Base-by-base conservation (phyloP, 1,140 invertebrate species). In the Eumaeus atala region DNA sequence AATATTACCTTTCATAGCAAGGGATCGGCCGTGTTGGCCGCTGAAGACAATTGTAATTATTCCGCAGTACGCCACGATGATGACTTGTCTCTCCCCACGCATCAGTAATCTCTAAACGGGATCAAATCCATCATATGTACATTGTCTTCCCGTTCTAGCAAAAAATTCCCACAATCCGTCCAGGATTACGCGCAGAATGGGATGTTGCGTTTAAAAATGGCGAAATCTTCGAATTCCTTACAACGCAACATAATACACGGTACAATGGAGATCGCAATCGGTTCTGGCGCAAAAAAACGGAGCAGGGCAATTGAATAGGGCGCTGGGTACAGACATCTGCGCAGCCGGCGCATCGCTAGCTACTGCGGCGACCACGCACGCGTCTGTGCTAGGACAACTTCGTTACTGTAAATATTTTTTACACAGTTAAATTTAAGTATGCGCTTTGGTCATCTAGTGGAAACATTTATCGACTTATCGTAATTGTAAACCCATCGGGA, bases 191-290 rank as follows among this genome's bases (percentile, higher is more conserved):
- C 62, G 55, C 56, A 6, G 21, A 6, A 28, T 51, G 75, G 66
- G 72, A 75, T 75, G 70, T 78, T 76, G 68, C 70, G 62, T 70
- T 81, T 72, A 74, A 63, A 71, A 74, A 75, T 68, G 58, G 61
- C 28, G 64, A 64, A 70, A 73, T 73, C 68, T 77, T 56, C 64
- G 76, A 73, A 77, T 69, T 70, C 64, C 62, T 54, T 59, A 83
- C 77, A 79, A 80, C 79, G 69, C 65, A 51, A 53, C 56, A 77
- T 75, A 77, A 82, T 71, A 66, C 66, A 55, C 58, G 59, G 55
- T 68, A 76, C 73, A 80, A 80, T 77, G 61, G 67, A 61, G 77
- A 84, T 84, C 70, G 76, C 73, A 79, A 84, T 84, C 77, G 70
- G 70, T 72, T 72, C 64, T 59, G 59, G 56, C 59, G 64, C 59